Conservation (phyloP, 37 sponge, comb jelly and placozoan genomes). For the Dysidea cf. avara region DNA sequence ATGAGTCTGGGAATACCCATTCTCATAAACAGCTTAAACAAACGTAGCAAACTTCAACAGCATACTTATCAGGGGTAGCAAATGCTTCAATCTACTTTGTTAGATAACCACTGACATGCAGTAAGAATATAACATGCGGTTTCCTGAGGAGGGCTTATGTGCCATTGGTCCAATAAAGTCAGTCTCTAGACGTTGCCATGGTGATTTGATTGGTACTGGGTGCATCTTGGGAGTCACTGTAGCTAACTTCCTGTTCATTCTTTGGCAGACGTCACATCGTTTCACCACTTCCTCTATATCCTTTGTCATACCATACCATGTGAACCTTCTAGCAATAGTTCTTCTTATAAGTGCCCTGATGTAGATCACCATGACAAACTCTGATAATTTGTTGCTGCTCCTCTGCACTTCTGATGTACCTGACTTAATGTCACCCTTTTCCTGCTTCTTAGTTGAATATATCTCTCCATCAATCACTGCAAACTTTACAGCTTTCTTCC, state of each 20-base stretch:
- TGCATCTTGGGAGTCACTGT: conserved; percentile 56
- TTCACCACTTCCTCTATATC: no score
- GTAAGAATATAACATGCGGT: conserved; percentile 57
- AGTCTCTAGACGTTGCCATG: conserved; percentile 71
- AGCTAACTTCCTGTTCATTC: conserved; percentile 35
- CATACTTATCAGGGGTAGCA: conserved; percentile 39
- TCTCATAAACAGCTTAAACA: conserved; percentile 67
- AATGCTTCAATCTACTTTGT: conserved; percentile 58
- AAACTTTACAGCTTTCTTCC: no score
- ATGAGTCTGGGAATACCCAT: no score
- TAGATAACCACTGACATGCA: conserved; percentile 66
- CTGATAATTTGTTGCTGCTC: no score
- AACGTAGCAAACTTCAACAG: conserved; percentile 37
- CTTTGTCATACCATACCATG: no score
- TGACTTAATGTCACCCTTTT: no score
- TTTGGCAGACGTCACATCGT: conserved; percentile 66
- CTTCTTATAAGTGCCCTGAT: no score
- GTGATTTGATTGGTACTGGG: conserved; percentile 63
- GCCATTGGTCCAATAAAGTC: conserved; percentile 80
- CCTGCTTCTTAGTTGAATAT: no score
- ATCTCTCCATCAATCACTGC: no score
- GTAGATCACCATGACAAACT: no score
- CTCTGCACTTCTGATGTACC: no score
- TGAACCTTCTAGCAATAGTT: no score
- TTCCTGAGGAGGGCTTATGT: conserved; percentile 13